Percentiles rank a stretch among this genome's conserved stretches.
Conservation (phyloP, 2,888 invertebrate species). For the Erpobdella octoculata region DNA sequence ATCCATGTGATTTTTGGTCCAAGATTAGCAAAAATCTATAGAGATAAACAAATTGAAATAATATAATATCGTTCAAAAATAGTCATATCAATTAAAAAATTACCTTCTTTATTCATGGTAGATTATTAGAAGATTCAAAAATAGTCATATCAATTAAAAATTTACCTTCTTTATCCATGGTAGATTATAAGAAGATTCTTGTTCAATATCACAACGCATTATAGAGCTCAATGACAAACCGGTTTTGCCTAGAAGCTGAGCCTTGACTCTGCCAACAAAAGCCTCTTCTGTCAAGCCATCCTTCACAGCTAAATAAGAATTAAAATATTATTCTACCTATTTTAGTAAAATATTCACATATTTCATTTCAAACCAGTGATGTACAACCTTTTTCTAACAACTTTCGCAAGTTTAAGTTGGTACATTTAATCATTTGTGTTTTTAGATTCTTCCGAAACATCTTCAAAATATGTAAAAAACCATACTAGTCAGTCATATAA, state of each 20-base stretch:
- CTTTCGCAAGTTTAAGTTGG: too few species aligned
- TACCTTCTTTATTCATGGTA: conserved; percentile 44
- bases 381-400: conserved; percentile 44
- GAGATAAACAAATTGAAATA: too few species aligned
- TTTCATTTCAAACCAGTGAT: too few species aligned
- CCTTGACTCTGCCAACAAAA: conserved; percentile 46
- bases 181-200: conserved; percentile 41
- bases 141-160: conserved; percentile 3
- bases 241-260: conserved; percentile 45
- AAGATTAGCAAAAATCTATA: conserved; percentile 45
- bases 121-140: too few species aligned
- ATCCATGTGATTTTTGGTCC: conserved; percentile 41
- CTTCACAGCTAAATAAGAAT: conserved; percentile 20
- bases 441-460: too few species aligned
- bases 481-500: too few species aligned
- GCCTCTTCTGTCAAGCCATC: conserved; percentile 45
- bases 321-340: neutral
- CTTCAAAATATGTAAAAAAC: too few species aligned
- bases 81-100: conserved; percentile 5
- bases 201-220: conserved; percentile 31
- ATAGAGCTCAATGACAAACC: conserved; percentile 40
- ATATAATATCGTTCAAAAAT: too few species aligned
- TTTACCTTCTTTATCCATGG: conserved; percentile 42
- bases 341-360: neutral
- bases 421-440: too few species aligned